Evolutionary conservation across 2,113 vertebrate genomes (phyloP).

Genomic region (Ramphastos sulfuratus): DNA sequence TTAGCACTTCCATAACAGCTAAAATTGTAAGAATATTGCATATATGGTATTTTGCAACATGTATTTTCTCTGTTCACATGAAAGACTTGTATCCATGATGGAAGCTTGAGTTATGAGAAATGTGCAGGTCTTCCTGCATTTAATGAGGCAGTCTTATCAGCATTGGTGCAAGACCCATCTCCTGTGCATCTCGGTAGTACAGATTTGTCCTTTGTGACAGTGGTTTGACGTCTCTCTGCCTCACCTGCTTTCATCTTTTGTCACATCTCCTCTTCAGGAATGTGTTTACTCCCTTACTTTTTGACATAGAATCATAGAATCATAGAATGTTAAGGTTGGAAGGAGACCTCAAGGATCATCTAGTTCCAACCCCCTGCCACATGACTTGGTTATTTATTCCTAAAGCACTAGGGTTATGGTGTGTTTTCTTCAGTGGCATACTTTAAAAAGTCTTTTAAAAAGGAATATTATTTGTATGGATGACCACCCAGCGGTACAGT

Average conservation of each 20-base stretch:
- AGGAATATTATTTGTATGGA: background rate
- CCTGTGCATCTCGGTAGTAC: background rate
- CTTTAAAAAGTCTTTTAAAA: background rate
- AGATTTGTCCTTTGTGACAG: background rate
- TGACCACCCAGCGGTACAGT: background rate
- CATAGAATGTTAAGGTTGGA: no score
- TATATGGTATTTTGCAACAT: background rate
- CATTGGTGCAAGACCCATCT: rapidly evolving
- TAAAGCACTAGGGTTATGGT: background rate
- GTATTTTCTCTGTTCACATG: rapidly evolving
- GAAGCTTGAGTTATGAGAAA: background rate
- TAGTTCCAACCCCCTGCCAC: no score
- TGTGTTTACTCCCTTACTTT: background rate
- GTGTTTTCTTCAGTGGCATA: background rate
- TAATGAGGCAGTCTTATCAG: background rate
- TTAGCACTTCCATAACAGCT: background rate
- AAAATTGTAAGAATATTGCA: background rate
- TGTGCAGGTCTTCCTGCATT: background rate
- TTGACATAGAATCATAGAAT: no score
- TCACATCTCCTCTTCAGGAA: background rate
- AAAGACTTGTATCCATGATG: background rate
- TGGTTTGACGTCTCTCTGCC: background rate
- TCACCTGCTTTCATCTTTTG: background rate
- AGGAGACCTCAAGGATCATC: no score
- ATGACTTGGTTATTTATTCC: background rate